Base-by-base conservation (phyloP, 2,797 vertebrate species). In the Lepus townsendii region DNA sequence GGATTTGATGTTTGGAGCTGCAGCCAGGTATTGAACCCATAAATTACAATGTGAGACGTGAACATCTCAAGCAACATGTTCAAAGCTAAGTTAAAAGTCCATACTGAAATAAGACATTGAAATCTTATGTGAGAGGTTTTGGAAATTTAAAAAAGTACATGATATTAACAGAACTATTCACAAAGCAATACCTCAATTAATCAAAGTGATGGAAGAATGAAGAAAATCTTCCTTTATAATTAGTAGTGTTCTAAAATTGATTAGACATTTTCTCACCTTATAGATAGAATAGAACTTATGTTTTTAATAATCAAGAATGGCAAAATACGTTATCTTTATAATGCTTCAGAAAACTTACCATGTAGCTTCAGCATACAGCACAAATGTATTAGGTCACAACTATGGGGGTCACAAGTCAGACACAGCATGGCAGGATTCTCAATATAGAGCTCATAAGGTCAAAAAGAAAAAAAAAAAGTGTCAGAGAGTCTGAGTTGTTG, bases 191-290 rank as follows among this genome's bases (percentile, higher is more conserved):
- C 13, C 27, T 20, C 26, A 77, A 63, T 86, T 83, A 79, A 78
- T 47, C 52, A 90, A n/a, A 84, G 63, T 84, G 17, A 72, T 57
- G 69, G 62, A 93, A 87, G 8, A 83, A 80, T 77, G 14, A 92
- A 77, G 71, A 83, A 91, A 80, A 63, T 50, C 30, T 30, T 88
- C 11, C 52, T 88, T 82, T 42, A 35, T 78, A 77, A 83, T 38
- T 73, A 77, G 2, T 7, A 72, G 32, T 78, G 11, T 7, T 89
- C 30, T 85, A 82, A 80, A 84, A 68, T 91, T 7, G 1, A 38
- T 79, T 69, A 60, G 63, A 42, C 10, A 52, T 82, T 72, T 38
- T 69, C 62, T 69, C 73, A 17, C n/a, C 50, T 62, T 82, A 12
- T 22, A 50, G 19, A 50, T 2, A 76, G 60, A 83, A 63, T 4